These are phyloP conservation scores for Echinometra lucunter DNA, from an alignment of 53 echinoderm and acorn worm species.

Conservation along the genomic window DNA sequence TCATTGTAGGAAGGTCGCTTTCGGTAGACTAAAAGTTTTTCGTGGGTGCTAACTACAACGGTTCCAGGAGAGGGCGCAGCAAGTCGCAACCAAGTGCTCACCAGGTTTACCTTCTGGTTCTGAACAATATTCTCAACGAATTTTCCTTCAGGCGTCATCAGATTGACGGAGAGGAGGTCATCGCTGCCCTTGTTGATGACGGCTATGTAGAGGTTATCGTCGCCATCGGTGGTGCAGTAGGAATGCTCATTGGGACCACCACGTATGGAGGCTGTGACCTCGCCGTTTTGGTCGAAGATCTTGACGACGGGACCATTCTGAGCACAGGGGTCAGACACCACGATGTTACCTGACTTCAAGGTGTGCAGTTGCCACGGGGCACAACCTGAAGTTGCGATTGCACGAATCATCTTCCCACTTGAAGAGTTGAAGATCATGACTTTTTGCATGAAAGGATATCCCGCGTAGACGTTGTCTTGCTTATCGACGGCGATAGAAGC, in stretches of 20 bases:
- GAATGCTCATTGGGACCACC: conserved; percentile 61
- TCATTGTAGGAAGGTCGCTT: conserved; percentile 64
- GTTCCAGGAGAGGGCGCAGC: conserved; percentile 70
- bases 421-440: conserved; percentile 55
- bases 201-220: conserved; percentile 66
- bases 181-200: conserved; percentile 64
- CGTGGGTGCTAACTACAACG: conserved; percentile 66
- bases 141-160: conserved; percentile 66
- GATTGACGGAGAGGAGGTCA: conserved; percentile 63
- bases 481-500: conserved; percentile 64
- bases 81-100: conserved; percentile 66
- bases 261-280: conserved; percentile 25
- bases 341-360: conserved; percentile 57
- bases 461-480: conserved; percentile 59
- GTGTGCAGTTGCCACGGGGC: conserved; percentile 70
- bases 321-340: conserved; percentile 62
- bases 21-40: conserved; percentile 62
- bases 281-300: conserved; percentile 24
- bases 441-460: conserved; percentile 64
- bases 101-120: conserved; percentile 67
- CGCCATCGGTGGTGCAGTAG: conserved; percentile 62
- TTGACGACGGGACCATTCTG: conserved; percentile 65
- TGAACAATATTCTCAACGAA: conserved; percentile 68
- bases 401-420: conserved; percentile 42
- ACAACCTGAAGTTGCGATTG: conserved; percentile 41